Conservation (phyloP, 2,888 invertebrate species). For the Cotesia congregata region DNA sequence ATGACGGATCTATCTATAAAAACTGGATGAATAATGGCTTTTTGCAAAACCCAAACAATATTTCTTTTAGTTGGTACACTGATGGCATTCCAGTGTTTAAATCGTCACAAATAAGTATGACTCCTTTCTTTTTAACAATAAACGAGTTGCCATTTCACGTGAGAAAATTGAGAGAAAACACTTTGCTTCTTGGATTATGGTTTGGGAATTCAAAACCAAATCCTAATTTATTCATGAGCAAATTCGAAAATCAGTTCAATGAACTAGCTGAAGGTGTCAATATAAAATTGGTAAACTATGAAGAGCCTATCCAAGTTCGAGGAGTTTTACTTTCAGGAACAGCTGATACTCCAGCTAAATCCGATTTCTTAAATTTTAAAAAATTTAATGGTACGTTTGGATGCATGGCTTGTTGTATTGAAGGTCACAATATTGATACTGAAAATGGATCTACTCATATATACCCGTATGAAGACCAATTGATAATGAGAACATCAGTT, state of each 20-base stretch:
- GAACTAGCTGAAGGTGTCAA: neutral
- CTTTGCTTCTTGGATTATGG: slow-evolving; percentile 24
- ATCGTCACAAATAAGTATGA: slow-evolving; percentile 21
- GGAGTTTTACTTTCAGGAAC: slow-evolving; percentile 34
- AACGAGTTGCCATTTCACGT: slow-evolving; percentile 26
- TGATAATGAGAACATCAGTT: no score
- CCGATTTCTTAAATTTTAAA: slow-evolving; percentile 39
- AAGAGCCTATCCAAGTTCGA: neutral
- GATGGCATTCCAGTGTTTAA: slow-evolving; percentile 26
- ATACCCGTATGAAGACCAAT: slow-evolving; percentile 7
- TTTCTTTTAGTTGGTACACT: slow-evolving; percentile 29
- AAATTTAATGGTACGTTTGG: slow-evolving; percentile 35
- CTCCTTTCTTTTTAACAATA: slow-evolving; percentile 24
- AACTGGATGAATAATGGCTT: slow-evolving; percentile 3
- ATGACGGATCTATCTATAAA: slow-evolving; percentile 27
- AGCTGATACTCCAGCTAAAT: slow-evolving; percentile 42
- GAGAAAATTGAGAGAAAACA: slow-evolving; percentile 11
- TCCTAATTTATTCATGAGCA: slow-evolving; percentile 21
- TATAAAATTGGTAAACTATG: neutral
- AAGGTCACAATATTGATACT: slow-evolving; percentile 28
- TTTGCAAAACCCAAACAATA: slow-evolving; percentile 18
- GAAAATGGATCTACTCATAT: slow-evolving; percentile 34
- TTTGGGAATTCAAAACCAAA: slow-evolving; percentile 25
- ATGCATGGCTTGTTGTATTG: slow-evolving; percentile 36
- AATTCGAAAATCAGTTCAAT: slow-evolving; percentile 11